Evolutionary conservation across 2,113 vertebrate genomes (phyloP).

Genomic region (Anas platyrhynchos): DNA sequence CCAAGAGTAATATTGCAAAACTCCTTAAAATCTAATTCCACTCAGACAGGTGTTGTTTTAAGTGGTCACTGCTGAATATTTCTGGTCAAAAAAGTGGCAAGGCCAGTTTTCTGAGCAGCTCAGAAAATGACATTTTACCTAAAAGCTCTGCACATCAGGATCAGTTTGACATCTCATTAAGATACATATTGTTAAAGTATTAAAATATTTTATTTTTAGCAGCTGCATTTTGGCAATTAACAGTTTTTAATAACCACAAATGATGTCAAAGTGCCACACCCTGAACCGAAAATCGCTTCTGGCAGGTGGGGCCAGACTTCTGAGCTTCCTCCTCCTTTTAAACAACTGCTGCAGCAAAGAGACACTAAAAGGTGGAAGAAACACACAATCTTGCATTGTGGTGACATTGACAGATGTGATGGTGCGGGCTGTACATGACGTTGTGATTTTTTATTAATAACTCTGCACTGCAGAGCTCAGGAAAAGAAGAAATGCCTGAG

Average conservation of each 20-base stretch:
- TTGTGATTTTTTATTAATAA: conserved; percentile 66
- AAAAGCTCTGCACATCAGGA: neutral
- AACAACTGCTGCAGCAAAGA: neutral
- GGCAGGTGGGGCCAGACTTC: neutral
- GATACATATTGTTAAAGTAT: neutral
- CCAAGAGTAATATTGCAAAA: neutral
- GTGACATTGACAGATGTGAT: conserved; percentile 51
- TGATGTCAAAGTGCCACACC: neutral
- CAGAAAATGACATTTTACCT: neutral
- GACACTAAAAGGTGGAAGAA: neutral
- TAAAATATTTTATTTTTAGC: neutral
- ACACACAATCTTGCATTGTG: neutral
- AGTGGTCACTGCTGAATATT: neutral
- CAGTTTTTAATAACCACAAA: neutral
- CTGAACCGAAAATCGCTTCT: neutral
- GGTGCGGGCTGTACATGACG: neutral
- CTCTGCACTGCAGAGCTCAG: conserved; percentile 59
- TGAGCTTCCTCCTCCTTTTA: neutral
- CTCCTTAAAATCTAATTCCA: neutral
- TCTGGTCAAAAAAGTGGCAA: neutral
- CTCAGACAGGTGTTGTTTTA: neutral
- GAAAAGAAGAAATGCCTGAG: neutral
- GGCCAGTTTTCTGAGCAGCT: fast-evolving
- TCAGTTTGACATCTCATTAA: neutral
- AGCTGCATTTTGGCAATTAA: neutral